Conservation (phyloP, 2,113 vertebrate species). For the Anser cygnoides region DNA sequence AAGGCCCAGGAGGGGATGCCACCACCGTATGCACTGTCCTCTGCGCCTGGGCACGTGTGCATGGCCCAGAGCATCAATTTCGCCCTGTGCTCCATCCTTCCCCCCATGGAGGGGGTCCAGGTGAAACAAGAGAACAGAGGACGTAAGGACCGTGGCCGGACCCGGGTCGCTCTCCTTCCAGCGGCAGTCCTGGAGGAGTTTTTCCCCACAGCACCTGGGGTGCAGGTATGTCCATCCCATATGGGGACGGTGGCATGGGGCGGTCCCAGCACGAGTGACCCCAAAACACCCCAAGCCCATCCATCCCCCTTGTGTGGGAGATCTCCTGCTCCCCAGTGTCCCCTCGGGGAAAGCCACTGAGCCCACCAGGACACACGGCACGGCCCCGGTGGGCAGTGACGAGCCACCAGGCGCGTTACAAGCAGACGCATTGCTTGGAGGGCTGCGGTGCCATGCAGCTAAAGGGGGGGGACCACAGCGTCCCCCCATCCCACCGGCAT, state of each 20-base stretch:
- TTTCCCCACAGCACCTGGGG: background rate
- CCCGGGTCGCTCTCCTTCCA: background rate
- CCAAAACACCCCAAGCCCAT: background rate
- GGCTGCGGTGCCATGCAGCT: background rate
- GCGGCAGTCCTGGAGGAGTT: background rate
- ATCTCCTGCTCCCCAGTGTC: background rate
- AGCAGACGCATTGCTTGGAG: accelerated
- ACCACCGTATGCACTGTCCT: background rate
- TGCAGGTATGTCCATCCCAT: background rate
- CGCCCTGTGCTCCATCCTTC: accelerated
- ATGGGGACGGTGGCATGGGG: accelerated
- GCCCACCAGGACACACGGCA: accelerated
- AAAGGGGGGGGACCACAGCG: background rate
- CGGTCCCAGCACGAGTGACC: background rate
- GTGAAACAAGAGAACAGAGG: background rate
- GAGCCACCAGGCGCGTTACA: background rate
- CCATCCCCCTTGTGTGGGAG: accelerated
- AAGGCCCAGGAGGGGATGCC: background rate
- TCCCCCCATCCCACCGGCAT: background rate
- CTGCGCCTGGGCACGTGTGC: too few species aligned
- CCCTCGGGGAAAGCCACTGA: background rate
- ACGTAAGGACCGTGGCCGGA: background rate
- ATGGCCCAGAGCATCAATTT: background rate
- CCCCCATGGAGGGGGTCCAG: background rate
- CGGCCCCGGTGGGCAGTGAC: background rate